Evolutionary conservation across 2,113 vertebrate genomes (phyloP).

Genomic region (Hippopotamus amphibius): DNA sequence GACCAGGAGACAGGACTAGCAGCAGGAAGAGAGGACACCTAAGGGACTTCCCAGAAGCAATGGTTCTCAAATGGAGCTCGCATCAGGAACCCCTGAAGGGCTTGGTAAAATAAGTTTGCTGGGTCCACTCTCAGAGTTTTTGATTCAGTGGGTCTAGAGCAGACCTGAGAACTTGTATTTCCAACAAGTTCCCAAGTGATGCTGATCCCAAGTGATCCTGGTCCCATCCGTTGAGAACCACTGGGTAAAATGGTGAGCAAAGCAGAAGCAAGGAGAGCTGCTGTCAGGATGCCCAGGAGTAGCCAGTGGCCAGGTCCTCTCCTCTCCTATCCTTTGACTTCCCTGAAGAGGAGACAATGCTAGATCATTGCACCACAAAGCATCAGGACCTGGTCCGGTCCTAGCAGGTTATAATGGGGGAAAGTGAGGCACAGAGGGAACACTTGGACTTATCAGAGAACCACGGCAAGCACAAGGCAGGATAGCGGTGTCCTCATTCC

Average conservation of each 20-base stretch:
- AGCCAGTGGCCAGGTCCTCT: neutral
- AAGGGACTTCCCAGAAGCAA: neutral
- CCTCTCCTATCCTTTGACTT: neutral
- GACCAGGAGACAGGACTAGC: neutral
- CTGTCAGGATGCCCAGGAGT: no score
- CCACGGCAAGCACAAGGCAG: rapidly evolving
- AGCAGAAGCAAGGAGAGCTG: neutral
- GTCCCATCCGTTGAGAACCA: neutral
- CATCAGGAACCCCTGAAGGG: neutral
- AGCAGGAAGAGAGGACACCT: no score
- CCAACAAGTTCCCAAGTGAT: neutral
- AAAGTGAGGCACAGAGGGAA: neutral
- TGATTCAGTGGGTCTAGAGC: neutral
- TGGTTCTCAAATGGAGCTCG: neutral
- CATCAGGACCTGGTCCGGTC: neutral
- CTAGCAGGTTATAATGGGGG: neutral
- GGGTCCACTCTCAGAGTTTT: neutral
- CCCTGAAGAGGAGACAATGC: neutral
- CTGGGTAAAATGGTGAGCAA: neutral
- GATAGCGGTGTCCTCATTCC: neutral
- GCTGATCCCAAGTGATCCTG: neutral
- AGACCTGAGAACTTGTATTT: neutral
- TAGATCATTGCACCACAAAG: neutral
- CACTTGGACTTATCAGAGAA: neutral
- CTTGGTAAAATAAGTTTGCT: neutral